These are phyloP conservation scores for Pangasius macronema DNA, from an alignment of 2,797 vertebrate genomes.

Conservation along the genomic window DNA sequence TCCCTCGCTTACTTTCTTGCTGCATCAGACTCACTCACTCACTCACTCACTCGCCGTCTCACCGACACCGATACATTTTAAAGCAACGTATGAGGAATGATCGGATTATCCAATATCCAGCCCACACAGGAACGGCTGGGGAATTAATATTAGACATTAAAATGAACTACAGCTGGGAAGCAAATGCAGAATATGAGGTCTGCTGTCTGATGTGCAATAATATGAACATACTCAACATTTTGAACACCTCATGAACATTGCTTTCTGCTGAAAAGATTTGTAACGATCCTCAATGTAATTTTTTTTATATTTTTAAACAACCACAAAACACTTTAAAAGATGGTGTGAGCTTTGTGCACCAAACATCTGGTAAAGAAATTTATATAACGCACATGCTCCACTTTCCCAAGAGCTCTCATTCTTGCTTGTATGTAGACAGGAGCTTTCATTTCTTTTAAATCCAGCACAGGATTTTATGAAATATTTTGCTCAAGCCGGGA, in stretches of 20 bases:
- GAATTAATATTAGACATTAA: slow-evolving; percentile 30
- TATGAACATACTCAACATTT: not conserved
- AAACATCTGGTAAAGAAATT: slow-evolving; percentile 1
- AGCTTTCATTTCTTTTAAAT: slow-evolving; percentile 26
- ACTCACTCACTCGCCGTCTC: slow-evolving; percentile 6
- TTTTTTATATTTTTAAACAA: not conserved
- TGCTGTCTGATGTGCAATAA: not conserved
- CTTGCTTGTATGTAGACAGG: slow-evolving; percentile 11
- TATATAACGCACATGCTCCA: not conserved
- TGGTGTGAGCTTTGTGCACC: not conserved
- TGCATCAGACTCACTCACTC: slow-evolving; percentile 14
- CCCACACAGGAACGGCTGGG: slow-evolving; percentile 5
- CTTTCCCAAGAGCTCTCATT: slow-evolving; percentile 10
- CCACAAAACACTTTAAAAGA: slow-evolving; percentile 8
- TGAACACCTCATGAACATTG: not conserved
- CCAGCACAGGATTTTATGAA: not conserved
- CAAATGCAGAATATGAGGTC: slow-evolving; percentile 4
- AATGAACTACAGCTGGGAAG: not conserved
- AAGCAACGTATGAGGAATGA: slow-evolving; percentile 9
- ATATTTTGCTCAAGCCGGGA: slow-evolving; percentile 1
- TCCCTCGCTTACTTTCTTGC: not conserved
- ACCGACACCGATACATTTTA: slow-evolving; percentile 15
- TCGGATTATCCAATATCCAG: slow-evolving; percentile 29
- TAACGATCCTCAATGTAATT: not conserved
- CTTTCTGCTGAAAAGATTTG: slow-evolving; percentile 3